Conservation (phyloP, 2,797 vertebrate genomes). For the Cyclura pinguis region DNA sequence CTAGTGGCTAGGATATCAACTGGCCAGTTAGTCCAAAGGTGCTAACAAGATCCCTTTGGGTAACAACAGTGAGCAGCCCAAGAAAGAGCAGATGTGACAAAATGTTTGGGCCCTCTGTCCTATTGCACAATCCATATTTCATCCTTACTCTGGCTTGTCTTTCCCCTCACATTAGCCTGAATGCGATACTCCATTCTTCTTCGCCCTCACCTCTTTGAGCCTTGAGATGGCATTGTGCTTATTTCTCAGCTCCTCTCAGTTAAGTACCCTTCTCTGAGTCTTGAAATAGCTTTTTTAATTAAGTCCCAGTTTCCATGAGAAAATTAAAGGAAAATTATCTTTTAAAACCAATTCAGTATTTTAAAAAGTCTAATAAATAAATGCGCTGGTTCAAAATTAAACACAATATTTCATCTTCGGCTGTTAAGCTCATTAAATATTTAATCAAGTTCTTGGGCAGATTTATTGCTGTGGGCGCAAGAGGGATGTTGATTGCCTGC, state of each 20-base stretch:
- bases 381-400: conserved; percentile 73
- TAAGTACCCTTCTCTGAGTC: conserved; percentile 53
- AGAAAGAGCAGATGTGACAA: background rate
- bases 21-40: too few species aligned
- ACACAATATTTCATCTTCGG: conserved; percentile 65
- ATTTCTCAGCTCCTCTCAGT: background rate
- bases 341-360: conserved; percentile 69
- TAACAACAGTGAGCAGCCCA: background rate
- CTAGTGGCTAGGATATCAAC: too few species aligned
- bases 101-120: background rate
- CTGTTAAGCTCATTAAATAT: conserved; percentile 73
- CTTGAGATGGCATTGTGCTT: background rate
- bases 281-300: conserved; percentile 67
- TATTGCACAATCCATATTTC: background rate
- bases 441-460: conserved; percentile 70
- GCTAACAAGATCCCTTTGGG: background rate
- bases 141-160: background rate
- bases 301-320: conserved; percentile 70
- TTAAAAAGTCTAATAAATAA: conserved; percentile 70
- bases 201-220: background rate
- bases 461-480: conserved; percentile 40
- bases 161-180: conserved; percentile 10
- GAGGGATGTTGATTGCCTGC: conserved; percentile 26
- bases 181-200: conserved; percentile 10
- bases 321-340: conserved; percentile 70